phyloP scores from a whole-genome alignment of 1,140 invertebrate genomes.

The Sminthurides bifidus region DNA sequence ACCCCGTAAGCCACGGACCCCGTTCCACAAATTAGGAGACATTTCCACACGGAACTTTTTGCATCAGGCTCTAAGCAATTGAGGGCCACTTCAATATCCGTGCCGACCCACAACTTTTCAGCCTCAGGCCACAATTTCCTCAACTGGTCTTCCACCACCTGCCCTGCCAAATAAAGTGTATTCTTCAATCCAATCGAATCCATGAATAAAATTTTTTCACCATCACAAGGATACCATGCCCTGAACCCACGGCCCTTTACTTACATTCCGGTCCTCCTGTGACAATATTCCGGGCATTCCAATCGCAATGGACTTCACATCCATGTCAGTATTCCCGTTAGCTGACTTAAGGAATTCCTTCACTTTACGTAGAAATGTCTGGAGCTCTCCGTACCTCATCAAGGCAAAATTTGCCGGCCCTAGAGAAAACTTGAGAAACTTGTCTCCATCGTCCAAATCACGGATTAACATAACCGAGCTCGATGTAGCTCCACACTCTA shows the following conservation, averaged over 20 bases:
- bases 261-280: constrained; percentile 11
- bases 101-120: constrained; percentile 8
- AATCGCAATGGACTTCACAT: constrained; percentile 6
- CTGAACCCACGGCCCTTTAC: background rate
- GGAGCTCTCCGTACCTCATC: background rate
- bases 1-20: constrained; percentile 15
- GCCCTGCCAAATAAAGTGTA: background rate
- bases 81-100: constrained; percentile 11
- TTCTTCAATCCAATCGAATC: background rate
- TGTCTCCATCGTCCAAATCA: background rate
- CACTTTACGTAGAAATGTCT: constrained; percentile 6
- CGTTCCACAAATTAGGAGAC: constrained; percentile 17
- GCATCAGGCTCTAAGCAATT: constrained; percentile 1
- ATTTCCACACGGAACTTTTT: background rate
- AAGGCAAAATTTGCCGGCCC: constrained; percentile 16
- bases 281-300: constrained; percentile 22
- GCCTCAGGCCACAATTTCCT: constrained; percentile 1
- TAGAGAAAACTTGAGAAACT: constrained; percentile 1
- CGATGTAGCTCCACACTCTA: constrained; percentile 22
- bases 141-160: background rate
- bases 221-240: background rate
- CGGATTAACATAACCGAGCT: constrained; percentile 4
- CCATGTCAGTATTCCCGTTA: background rate
- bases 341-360: background rate
- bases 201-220: background rate